A percentile compares a stretch with the other conserved stretches of the same genome.
phyloP scores from a whole-genome alignment of 2,113 vertebrate genomes.

The Xiphias gladius region DNA sequence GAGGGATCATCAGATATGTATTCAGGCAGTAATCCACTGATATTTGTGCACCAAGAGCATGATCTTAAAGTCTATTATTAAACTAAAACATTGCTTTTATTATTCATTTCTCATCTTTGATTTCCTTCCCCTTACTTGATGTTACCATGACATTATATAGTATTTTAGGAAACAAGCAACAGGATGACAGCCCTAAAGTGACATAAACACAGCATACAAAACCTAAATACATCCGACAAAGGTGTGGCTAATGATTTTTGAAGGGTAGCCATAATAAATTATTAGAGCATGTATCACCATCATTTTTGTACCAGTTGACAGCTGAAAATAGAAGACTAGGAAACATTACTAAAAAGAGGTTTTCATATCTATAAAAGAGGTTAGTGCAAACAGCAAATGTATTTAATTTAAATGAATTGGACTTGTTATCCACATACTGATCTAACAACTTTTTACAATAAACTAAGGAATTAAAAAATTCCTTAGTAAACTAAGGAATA shows the following conservation, averaged over 20 bases:
- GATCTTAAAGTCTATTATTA: slow-evolving; percentile 8
- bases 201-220: not conserved
- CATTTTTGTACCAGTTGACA: not conserved
- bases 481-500: not conserved
- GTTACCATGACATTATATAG: not conserved
- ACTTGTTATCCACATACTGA: not conserved
- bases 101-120: slow-evolving; percentile 30
- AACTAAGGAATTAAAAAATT: not conserved
- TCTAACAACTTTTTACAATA: not conserved
- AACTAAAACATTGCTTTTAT: slow-evolving; percentile 26
- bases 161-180: slow-evolving; percentile 17
- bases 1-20: slow-evolving; percentile 1
- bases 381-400: slow-evolving; percentile 4
- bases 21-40: slow-evolving; percentile 6
- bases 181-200: slow-evolving; percentile 1
- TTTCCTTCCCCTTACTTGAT: slow-evolving; percentile 15
- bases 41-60: slow-evolving; percentile 21
- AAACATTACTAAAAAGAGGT: not conserved
- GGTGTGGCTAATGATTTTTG: not conserved
- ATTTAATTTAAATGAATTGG: not conserved
- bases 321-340: slow-evolving; percentile 6
- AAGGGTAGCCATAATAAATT: not conserved
- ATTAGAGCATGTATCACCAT: not conserved
- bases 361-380: accelerated
- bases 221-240: not conserved